These are phyloP conservation scores for Troilus luridus DNA, from an alignment of 2,888 invertebrate species.

Conservation along the genomic window DNA sequence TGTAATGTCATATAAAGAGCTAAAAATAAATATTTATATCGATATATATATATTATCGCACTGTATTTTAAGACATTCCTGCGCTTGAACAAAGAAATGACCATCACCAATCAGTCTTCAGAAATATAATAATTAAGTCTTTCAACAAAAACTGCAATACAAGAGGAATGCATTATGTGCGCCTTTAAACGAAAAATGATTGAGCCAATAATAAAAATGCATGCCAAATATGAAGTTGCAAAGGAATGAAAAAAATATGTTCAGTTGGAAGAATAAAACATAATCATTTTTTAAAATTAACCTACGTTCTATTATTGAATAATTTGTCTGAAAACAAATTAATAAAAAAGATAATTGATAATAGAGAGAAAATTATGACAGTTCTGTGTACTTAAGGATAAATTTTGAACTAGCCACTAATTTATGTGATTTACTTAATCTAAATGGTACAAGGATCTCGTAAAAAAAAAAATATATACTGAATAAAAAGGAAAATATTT, in stretches of 20 bases:
- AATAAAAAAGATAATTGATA: conserved; percentile 13
- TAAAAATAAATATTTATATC: conserved; percentile 59
- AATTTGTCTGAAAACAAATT: conserved; percentile 22
- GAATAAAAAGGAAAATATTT: conserved; percentile 48
- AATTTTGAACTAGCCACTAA: conserved; percentile 56
- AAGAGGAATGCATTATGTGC: conserved; percentile 61
- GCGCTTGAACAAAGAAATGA: conserved; percentile 62
- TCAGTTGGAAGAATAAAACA: not conserved
- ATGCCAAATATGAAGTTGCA: conserved; percentile 43
- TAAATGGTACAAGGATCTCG: conserved; percentile 57
- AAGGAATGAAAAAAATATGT: conserved; percentile 45
- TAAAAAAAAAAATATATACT: conserved; percentile 50
- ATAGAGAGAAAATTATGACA: conserved; percentile 53
- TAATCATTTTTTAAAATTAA: not conserved
- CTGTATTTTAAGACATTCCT: conserved; percentile 61
- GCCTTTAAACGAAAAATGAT: conserved; percentile 58
- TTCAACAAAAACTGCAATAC: conserved; percentile 60
- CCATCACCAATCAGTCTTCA: conserved; percentile 65
- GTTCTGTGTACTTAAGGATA: conserved; percentile 42
- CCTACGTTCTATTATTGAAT: not conserved
- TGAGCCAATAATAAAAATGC: conserved; percentile 59
- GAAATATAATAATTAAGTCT: conserved; percentile 62
- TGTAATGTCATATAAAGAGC: conserved; percentile 60
- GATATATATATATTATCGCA: conserved; percentile 54
- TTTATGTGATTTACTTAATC: conserved; percentile 58